A percentile compares a stretch with the other conserved stretches of the same genome.
Conservation (phyloP, 2,113 vertebrate species). For the Murina feae region DNA sequence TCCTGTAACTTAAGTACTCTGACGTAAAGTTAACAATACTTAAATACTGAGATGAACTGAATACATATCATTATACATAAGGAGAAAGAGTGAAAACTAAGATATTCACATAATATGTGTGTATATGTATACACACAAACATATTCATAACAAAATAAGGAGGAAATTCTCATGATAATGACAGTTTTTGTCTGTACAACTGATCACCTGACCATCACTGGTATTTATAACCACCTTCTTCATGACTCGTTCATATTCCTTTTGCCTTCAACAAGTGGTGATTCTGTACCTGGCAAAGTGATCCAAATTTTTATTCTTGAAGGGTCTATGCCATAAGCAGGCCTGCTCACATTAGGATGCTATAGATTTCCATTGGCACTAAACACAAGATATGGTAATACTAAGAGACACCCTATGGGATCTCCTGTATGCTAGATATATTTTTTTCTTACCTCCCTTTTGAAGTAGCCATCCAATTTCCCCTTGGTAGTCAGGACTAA, state of each 20-base stretch:
- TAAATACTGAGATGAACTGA: neutral
- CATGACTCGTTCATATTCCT: neutral
- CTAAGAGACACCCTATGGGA: neutral
- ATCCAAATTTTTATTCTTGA: neutral
- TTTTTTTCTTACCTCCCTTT: neutral
- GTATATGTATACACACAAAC: neutral
- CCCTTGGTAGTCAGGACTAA: neutral
- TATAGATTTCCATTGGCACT: neutral
- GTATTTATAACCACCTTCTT: neutral
- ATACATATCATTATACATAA: neutral
- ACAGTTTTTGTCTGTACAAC: neutral
- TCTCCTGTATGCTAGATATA: neutral
- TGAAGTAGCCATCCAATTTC: neutral
- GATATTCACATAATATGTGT: neutral
- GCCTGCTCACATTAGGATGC: neutral
- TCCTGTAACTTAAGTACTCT: neutral
- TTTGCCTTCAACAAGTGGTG: neutral
- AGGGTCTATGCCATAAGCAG: neutral
- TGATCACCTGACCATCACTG: neutral
- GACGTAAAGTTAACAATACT: neutral
- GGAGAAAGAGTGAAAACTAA: neutral
- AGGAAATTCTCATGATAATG: neutral
- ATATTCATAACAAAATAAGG: neutral
- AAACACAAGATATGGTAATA: neutral
- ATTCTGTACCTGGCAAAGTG: neutral